Evolutionary conservation across 2,888 invertebrate species (phyloP).

Genomic region (Charanyca ferruginea): DNA sequence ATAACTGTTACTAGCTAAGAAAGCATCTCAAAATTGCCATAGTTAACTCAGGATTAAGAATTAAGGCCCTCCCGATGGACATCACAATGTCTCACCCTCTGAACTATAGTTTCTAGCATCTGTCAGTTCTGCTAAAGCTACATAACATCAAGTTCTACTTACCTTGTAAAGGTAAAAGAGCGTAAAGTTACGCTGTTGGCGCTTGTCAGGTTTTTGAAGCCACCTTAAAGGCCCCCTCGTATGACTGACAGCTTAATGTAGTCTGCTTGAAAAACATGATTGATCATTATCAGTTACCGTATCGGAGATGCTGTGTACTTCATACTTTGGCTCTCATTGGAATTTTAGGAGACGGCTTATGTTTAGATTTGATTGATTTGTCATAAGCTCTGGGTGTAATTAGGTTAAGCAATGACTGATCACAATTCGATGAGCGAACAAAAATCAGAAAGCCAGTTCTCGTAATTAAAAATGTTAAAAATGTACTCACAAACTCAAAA

Average conservation of each 20-base stretch:
- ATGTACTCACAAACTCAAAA: no score
- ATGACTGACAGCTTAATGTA: constrained; percentile 61
- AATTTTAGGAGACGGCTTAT: neutral
- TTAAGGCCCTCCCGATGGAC: neutral
- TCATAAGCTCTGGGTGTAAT: neutral
- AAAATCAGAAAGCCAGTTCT: neutral
- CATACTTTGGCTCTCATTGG: constrained; percentile 4
- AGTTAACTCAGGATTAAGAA: neutral
- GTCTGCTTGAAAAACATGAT: constrained; percentile 55
- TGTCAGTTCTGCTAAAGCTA: neutral
- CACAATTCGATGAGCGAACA: neutral
- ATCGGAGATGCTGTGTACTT: constrained; percentile 41
- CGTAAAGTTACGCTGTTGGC: constrained; percentile 55
- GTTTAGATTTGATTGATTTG: neutral
- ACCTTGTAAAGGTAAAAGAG: constrained; percentile 40
- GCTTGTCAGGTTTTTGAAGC: constrained; percentile 55
- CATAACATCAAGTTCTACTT: constrained; percentile 35
- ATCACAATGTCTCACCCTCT: constrained; percentile 15
- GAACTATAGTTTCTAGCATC: constrained; percentile 1
- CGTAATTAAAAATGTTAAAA: no score
- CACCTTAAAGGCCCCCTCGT: constrained; percentile 41
- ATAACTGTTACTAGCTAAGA: neutral
- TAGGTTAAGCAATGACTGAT: neutral
- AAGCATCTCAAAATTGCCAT: no score
- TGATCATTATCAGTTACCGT: constrained; percentile 58